Evolutionary conservation across 2,888 invertebrate species (phyloP), one percentile per base, ranked within the genome.

Genomic region (Melangyna quadrimaculata): DNA sequence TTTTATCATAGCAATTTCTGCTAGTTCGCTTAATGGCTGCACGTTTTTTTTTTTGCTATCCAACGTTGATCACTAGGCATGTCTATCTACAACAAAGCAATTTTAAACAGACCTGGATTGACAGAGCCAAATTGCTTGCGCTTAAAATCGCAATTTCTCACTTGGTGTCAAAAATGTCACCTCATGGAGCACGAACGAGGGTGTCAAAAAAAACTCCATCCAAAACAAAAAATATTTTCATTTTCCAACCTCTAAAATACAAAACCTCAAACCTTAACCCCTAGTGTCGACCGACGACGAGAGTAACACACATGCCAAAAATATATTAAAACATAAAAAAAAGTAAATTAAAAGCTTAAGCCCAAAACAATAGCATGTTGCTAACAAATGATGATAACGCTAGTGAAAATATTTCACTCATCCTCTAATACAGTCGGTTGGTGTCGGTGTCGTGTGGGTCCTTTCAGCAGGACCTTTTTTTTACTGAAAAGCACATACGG

Each of bases 341-440:
- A 19, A 14, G 43, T 43, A 84, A 84, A 79, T 84, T 74, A 84
- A 84, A 84, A 79, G 79, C 75, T 53, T 59, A 79, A 79, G 51
- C 70, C 79, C 74, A 61, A 77, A 80, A 86, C 84, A 80, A 86
- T 77, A 43, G 69, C 74, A 77, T 61, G 59, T 24, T 27, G 24
- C 17, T 78, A 67, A 55, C 59, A 75, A 80, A 71, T 72, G 80
- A 80, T 73, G 69, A 86, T 86, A 86, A 80, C 80, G n/a, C 5
- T 67, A 77, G 84, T 77, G 80, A 77, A 86, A 86, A 86, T 86
- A 86, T 86, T 86, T 86, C 80, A 86, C 77, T 72, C 84, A 86
- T 69, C 40, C 79, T 37, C 19, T 61, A 45, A 45, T 14, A 17
- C 29, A 22, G 35, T 43, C 29, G 6, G 10, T 14, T 12, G 14